Evolutionary conservation across 2,888 invertebrate genomes (phyloP).

Genomic region (Eupithecia centaureata): DNA sequence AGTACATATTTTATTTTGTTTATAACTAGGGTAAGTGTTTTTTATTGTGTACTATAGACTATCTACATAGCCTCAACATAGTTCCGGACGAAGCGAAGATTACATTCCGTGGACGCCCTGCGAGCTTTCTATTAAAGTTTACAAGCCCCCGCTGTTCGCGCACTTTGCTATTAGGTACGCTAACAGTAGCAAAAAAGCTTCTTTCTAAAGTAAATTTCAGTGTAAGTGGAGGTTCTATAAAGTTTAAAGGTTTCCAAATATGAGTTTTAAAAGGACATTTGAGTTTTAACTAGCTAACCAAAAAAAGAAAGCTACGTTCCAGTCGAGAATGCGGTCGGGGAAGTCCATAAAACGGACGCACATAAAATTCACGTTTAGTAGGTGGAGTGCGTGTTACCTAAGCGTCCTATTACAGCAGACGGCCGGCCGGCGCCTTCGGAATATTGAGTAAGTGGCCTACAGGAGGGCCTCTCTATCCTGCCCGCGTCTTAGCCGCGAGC

Average conservation of each 20-base stretch:
- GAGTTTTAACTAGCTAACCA: background rate
- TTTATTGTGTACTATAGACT: background rate
- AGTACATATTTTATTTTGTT: too few species aligned
- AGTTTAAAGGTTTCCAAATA: background rate
- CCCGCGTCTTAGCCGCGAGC: conserved; percentile 33
- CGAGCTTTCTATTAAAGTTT: conserved; percentile 47
- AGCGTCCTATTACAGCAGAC: conserved; percentile 71
- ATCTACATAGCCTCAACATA: conserved; percentile 10
- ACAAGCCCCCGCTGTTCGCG: conserved; percentile 33
- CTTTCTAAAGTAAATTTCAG: conserved; percentile 18
- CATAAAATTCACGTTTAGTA: conserved; percentile 60
- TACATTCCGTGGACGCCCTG: conserved; percentile 38
- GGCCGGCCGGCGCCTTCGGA: conserved; percentile 68
- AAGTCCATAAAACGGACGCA: conserved; percentile 48
- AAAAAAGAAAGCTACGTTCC: background rate
- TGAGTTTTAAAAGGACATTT: background rate
- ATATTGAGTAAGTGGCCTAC: conserved; percentile 81
- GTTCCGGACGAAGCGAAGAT: conserved; percentile 39
- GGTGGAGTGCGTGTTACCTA: conserved; percentile 65
- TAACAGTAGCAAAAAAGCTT: conserved; percentile 20
- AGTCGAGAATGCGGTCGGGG: background rate
- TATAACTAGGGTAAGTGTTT: background rate
- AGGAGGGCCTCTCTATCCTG: conserved; percentile 56
- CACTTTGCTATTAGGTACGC: conserved; percentile 44
- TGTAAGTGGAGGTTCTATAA: background rate